Evolutionary conservation across 2,113 vertebrate genomes (phyloP).

Genomic region (Caranx melampygus): DNA sequence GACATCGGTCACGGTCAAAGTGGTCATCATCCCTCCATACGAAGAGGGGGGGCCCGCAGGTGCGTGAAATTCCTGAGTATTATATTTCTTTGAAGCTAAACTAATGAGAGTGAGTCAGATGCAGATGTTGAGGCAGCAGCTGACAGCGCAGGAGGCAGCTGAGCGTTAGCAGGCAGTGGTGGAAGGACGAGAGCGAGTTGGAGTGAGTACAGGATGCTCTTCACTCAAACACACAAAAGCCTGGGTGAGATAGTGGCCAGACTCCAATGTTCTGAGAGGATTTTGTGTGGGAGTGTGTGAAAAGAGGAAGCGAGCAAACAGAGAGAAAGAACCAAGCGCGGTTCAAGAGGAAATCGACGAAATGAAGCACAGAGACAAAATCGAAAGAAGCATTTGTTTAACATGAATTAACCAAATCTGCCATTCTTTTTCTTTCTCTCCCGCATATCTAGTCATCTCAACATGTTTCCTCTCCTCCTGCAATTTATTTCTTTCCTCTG

Average conservation of each 20-base stretch:
- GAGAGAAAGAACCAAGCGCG: constrained; percentile 32
- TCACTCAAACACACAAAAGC: constrained; percentile 62
- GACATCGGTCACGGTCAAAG: constrained; percentile 94
- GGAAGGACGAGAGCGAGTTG: constrained; percentile 33
- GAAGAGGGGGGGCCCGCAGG: constrained; percentile 92
- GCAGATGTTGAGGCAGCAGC: constrained; percentile 40
- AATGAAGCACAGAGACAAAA: constrained; percentile 38
- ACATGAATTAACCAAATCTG: constrained; percentile 29
- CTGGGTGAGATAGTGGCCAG: constrained; percentile 72
- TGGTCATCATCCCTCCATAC: constrained; percentile 92
- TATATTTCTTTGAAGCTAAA: constrained; percentile 10
- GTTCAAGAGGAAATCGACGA: constrained; percentile 35
- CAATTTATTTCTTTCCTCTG: constrained; percentile 33
- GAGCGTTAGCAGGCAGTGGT: constrained; percentile 8
- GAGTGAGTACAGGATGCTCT: constrained; percentile 45
- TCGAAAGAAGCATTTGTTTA: constrained; percentile 51
- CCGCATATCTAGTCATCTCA: constrained; percentile 18
- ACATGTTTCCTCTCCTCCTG: constrained; percentile 28
- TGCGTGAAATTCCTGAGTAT: constrained; percentile 60
- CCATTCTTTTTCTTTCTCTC: constrained; percentile 28
- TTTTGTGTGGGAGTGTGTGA: constrained; percentile 79
- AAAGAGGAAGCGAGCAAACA: constrained; percentile 69
- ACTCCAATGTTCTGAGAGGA: constrained; percentile 76
- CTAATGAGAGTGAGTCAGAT: constrained; percentile 11
- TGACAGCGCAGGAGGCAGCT: not conserved